Evolutionary conservation across 2,888 invertebrate species (phyloP).

Genomic region (Coleophora flavipennella): DNA sequence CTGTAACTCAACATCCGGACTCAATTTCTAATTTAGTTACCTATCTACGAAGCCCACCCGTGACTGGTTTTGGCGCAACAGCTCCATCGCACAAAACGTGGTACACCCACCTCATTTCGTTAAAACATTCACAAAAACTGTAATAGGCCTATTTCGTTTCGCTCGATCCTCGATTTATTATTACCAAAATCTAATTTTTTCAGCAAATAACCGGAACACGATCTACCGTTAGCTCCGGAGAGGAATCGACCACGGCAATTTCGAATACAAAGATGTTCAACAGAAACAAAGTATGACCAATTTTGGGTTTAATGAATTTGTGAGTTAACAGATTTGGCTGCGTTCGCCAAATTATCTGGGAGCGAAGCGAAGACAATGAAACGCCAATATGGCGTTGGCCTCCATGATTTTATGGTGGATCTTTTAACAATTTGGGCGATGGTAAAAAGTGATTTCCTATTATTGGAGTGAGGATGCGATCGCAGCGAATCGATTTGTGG

Average conservation of each 20-base stretch:
- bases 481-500: constrained; percentile 60
- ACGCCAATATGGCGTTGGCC: constrained; percentile 27
- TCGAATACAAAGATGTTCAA: constrained; percentile 61
- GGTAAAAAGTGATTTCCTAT: constrained; percentile 59
- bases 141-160: constrained; percentile 40
- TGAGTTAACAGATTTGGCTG: constrained; percentile 49
- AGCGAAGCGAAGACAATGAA: constrained; percentile 52
- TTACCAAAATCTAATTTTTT: constrained; percentile 49
- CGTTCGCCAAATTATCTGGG: constrained; percentile 39
- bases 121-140: constrained; percentile 28
- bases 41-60: constrained; percentile 10
- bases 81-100: too few species aligned
- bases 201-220: constrained; percentile 40
- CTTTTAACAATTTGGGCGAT: constrained; percentile 50
- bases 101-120: constrained; percentile 17
- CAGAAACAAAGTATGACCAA: constrained; percentile 63
- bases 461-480: constrained; percentile 58
- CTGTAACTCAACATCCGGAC: constrained; percentile 23
- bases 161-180: constrained; percentile 33
- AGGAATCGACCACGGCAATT: constrained; percentile 46
- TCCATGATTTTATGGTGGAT: constrained; percentile 62
- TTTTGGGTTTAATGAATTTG: constrained; percentile 48
- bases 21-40: constrained; percentile 26
- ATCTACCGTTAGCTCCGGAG: constrained; percentile 31
- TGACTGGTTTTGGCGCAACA: constrained; percentile 13